Base-by-base conservation (phyloP, 2,113 vertebrate species). In the Oreochromis tanganicae region DNA sequence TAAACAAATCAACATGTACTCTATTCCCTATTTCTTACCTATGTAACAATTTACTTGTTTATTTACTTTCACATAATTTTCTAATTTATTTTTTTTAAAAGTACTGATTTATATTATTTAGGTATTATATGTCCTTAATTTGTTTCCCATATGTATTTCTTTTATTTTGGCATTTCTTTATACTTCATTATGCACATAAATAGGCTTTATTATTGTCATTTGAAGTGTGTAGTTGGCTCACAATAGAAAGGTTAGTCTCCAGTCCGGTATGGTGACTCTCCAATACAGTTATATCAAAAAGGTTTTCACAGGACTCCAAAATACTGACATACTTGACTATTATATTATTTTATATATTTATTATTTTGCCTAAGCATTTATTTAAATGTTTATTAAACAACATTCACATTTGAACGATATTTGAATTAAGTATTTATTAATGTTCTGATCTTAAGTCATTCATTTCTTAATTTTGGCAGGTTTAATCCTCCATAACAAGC, bases 401-500 rank as follows among this genome's bases (percentile, higher is more conserved):
- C 21, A 75, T 75, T 48, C 9, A 75, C 48, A 50, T 75, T 52
- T 19, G 6, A 29, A 78, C 1, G 0, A 1, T 50, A 52, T 78
- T 52, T 50, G 16, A 29, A 78, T 50, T 7, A 32, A 32, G 16
- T 48, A 43, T 29, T 32, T 32, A 4, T 32, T 50, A 12, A 32
- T 50, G 6, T 50, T 27, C 27, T 27, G 27, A 78, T n/a, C 43
- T 19, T 6, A 11, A 50, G 43, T 50, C 27, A 48, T 75, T 48
- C 21, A 5, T 75, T 48, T 66, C 61, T 68, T 68, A 50, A 78
- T 78, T 32, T 78, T 78, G 46, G 46, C 27, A 34, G 27, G 52
- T 78, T 52, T 78, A 32, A 52, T 78, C 73, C 46, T 52, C 46
- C 73, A 52, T n/a, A 52, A 78, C 11, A 19, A 82, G 78, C 84